Conservation (phyloP, 2,113 vertebrate genomes). For the Poeciliopsis turrubarensis region DNA sequence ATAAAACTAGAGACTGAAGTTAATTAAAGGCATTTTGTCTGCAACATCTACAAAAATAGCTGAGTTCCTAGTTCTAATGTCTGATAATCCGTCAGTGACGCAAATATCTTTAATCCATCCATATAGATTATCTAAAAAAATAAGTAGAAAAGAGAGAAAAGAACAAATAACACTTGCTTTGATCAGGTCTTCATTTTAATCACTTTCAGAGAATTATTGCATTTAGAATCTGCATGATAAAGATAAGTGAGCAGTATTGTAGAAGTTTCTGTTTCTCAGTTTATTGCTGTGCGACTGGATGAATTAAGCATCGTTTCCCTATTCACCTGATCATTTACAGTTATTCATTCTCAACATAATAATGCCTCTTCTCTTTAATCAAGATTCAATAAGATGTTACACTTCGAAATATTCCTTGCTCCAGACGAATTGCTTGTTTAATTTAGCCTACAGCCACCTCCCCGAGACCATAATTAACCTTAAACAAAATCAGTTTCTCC, state of each 20-base stretch:
- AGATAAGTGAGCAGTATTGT: background rate
- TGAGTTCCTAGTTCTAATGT: background rate
- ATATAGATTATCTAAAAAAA: background rate
- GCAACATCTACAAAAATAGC: background rate
- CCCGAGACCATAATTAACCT: conserved; percentile 67
- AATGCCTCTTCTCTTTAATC: conserved; percentile 4
- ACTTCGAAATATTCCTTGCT: conserved; percentile 42
- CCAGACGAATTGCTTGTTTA: conserved; percentile 62
- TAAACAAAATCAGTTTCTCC: conserved; percentile 52
- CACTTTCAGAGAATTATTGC: background rate
- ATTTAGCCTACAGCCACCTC: conserved; percentile 45
- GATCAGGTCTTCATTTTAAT: conserved; percentile 1
- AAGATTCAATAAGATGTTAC: background rate
- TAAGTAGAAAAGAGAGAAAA: background rate
- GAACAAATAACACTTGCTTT: background rate
- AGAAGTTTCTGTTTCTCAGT: background rate
- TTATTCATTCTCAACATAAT: conserved; percentile 1
- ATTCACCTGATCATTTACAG: conserved; percentile 8
- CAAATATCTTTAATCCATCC: background rate
- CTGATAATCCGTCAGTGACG: background rate
- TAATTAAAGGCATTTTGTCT: background rate
- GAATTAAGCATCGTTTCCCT: background rate
- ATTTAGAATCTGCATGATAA: background rate
- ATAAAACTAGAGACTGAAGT: background rate
- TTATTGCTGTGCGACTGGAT: background rate